Evolutionary conservation across 2,113 vertebrate species (phyloP), one percentile per base, ranked within the genome.

Genomic region (Eupsittula cactorum): DNA sequence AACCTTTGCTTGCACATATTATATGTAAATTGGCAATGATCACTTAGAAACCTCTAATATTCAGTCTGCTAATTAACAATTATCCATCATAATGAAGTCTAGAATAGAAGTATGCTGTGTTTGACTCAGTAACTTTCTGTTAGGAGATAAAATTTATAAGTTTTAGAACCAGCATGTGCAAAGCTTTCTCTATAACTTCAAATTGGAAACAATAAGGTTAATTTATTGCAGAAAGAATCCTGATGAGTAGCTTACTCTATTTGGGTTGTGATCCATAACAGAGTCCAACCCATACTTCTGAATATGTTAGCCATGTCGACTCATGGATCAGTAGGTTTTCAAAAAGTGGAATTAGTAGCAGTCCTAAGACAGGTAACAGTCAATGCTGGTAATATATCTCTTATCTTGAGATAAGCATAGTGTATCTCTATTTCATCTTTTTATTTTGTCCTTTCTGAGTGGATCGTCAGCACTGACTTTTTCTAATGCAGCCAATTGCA

Each of bases 1-100:
- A 96, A 96, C 93, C 95, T 96, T 96, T 96, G 81, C 91, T 95
- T 95, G 87, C 87, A 79, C 44, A 24, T 77, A 93, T 95, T 97
- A 88, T 65, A 46, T 86, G 83, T 96, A 96, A 96, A 96, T 95
- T 92, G 92, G 89, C 87, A 87, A 59, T 70, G 94, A 95, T 92
- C 82, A 82, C 84, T 88, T 92, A 80, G 92, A 95, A 95, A 29
- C 44, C 41, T 88, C 82, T 65, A 91, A 60, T 95, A 85, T 82
- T 96, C 84, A 69, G 81, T 86, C 84, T 90, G 89, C 91, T 95
- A 95, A 96, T 94, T 95, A 95, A 90, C 90, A 95, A 95, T 95
- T 96, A 94, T 95, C 87, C 63, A 85, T 95, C 82, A 90, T 94
- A 91, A 95, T 94, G 89, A 95, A 91, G 87, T 94, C 81, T 93